Conservation (phyloP, 2,888 invertebrate genomes). For the Tetheella fluctuosa region DNA sequence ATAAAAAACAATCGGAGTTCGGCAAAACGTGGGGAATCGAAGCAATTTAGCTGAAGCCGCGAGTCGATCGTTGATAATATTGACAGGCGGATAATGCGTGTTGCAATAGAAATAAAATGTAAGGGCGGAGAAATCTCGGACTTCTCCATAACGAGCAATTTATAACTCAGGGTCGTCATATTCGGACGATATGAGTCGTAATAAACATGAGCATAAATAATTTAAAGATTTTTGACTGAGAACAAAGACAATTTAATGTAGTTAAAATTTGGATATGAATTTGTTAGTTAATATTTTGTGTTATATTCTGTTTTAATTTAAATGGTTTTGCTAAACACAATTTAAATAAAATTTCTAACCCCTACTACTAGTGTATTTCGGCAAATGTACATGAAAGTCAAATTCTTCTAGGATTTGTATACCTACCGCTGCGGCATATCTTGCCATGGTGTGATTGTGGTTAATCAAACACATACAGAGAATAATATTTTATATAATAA, state of each 20-base stretch:
- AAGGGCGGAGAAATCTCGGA: slow-evolving; percentile 44
- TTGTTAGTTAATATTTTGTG: no score
- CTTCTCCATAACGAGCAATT: slow-evolving; percentile 48
- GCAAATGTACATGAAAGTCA: no score
- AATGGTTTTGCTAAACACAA: no score
- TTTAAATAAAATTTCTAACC: no score
- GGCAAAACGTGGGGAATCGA: slow-evolving; percentile 47
- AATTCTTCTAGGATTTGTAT: no score
- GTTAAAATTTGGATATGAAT: no score
- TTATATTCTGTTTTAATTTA: no score
- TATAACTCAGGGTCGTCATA: slow-evolving; percentile 43
- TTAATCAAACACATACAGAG: no score
- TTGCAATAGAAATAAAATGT: slow-evolving; percentile 68
- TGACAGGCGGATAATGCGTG: slow-evolving; percentile 72
- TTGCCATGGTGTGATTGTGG: no score
- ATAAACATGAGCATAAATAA: neutral
- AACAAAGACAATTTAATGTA: neutral
- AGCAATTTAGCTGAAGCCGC: slow-evolving; percentile 62
- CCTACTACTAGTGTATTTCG: no score
- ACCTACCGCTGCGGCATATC: no score
- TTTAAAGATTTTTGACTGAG: neutral
- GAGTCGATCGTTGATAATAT: slow-evolving; percentile 71
- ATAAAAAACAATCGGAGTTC: slow-evolving; percentile 40
- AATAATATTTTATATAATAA: no score
- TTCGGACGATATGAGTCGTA: slow-evolving; percentile 4